Evolutionary conservation across 1,140 invertebrate species (phyloP).

Genomic region (Trinorchestia longiramus): DNA sequence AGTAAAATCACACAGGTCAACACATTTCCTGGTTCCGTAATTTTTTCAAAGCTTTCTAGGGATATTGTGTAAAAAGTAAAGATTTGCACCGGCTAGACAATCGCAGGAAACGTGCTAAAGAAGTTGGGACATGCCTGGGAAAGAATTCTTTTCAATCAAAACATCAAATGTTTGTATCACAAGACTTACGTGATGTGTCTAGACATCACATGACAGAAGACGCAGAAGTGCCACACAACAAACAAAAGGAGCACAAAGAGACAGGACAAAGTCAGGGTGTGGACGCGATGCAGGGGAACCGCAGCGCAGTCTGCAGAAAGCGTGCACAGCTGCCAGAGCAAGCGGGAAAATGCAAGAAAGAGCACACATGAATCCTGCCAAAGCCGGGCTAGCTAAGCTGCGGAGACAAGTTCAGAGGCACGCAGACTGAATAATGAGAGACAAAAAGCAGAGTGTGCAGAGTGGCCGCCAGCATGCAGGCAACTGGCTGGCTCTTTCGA

Average conservation of each 20-base stretch:
- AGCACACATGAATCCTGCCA: not conserved
- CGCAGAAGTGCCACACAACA: not conserved
- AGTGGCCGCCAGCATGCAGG: not conserved
- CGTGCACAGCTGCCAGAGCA: not conserved
- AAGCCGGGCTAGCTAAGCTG: not conserved
- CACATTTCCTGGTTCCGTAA: no score
- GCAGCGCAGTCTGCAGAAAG: no score
- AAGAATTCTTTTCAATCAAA: not conserved
- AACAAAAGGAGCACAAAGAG: not conserved
- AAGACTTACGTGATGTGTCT: not conserved
- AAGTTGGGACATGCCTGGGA: not conserved
- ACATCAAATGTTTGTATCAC: not conserved
- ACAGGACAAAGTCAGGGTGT: no score
- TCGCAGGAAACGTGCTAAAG: no score
- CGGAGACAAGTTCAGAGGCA: not conserved
- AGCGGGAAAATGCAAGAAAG: not conserved
- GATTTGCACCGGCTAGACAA: no score
- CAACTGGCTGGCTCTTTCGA: not conserved
- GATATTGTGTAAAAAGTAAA: no score
- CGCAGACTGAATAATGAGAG: slow-evolving; percentile 6
- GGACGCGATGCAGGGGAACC: not conserved
- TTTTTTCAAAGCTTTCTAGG: no score
- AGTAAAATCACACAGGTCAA: no score
- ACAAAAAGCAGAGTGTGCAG: not conserved
- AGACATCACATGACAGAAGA: not conserved